These are phyloP conservation scores for Hyposmocoma kahamanoa DNA, from an alignment of 1,140 invertebrate species.

Conservation along the genomic window DNA sequence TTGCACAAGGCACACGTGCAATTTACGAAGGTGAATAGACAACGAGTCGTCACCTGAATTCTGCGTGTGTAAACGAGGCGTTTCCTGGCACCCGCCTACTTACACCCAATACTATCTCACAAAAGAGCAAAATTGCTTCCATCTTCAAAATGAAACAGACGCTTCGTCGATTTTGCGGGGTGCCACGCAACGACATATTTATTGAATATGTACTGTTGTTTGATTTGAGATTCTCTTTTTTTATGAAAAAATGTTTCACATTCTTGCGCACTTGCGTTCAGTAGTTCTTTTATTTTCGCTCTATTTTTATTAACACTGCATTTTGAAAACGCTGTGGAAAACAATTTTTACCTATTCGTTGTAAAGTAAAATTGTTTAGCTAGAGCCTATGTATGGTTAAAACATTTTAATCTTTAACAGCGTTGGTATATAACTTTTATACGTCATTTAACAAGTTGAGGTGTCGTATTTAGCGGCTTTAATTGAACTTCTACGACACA, in stretches of 20 bases:
- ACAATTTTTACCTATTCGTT: not conserved
- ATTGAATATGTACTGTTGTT: conserved; percentile 29
- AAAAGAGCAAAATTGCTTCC: conserved; percentile 52
- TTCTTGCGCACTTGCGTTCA: no score
- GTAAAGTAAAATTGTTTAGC: not conserved
- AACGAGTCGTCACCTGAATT: no score
- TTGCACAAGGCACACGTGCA: no score
- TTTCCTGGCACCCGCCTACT: conserved; percentile 43
- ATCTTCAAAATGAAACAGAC: conserved; percentile 52
- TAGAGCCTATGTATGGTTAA: not conserved
- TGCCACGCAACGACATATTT: conserved; percentile 38
- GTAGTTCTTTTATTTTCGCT: no score
- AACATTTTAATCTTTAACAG: no score
- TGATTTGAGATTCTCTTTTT: not conserved
- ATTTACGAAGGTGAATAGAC: no score
- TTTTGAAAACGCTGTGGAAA: no score
- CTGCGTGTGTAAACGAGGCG: no score
- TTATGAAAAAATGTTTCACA: no score
- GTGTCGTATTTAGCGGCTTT: not conserved
- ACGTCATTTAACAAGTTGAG: not conserved
- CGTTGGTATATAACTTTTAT: no score
- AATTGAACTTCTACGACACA: not conserved
- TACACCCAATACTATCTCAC: conserved; percentile 45
- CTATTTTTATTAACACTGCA: no score
- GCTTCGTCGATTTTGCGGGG: conserved; percentile 42